A percentile compares a stretch with the other conserved stretches of the same genome.
phyloP scores from a whole-genome alignment of 1,140 invertebrate genomes.

The Mactra quadrangularis region DNA sequence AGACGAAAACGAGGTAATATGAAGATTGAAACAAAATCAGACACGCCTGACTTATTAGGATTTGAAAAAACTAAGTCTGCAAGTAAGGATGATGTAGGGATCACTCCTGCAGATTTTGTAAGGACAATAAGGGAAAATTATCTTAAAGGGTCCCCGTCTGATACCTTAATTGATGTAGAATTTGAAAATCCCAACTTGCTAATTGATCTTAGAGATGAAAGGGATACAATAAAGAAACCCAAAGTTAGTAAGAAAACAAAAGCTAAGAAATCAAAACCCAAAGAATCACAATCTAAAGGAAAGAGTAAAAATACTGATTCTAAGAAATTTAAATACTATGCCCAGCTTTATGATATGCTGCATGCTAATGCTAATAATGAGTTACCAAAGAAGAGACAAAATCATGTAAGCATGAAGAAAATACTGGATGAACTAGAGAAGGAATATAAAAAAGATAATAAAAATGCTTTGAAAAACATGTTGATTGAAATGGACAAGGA shows the following conservation, averaged over 20 bases:
- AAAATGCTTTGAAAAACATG: constrained; percentile 33
- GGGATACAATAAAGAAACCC: background rate
- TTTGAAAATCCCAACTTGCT: constrained; percentile 57
- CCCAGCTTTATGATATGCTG: constrained; percentile 36
- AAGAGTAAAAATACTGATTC: constrained; percentile 14
- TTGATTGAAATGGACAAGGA: constrained; percentile 45
- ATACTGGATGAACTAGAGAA: constrained; percentile 33
- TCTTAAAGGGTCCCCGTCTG: constrained; percentile 22
- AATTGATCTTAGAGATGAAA: constrained; percentile 31
- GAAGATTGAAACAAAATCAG: constrained; percentile 31
- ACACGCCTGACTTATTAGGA: constrained; percentile 6
- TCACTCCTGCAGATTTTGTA: constrained; percentile 16
- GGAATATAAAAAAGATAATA: constrained; percentile 48
- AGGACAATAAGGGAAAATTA: constrained; percentile 38
- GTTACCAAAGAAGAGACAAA: constrained; percentile 3
- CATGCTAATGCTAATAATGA: constrained; percentile 4
- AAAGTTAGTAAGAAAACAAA: constrained; percentile 12
- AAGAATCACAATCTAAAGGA: constrained; percentile 7
- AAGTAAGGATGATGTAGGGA: background rate
- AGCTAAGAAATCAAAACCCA: constrained; percentile 14
- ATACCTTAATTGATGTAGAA: constrained; percentile 49
- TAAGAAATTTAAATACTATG: constrained; percentile 48
- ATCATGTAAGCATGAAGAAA: constrained; percentile 35
- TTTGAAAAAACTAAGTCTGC: constrained; percentile 25
- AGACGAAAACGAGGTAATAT: background rate